A percentile compares a stretch with the other conserved stretches of the same genome.
phyloP scores from a whole-genome alignment of 2,113 vertebrate species.

The Holacanthus passer region DNA sequence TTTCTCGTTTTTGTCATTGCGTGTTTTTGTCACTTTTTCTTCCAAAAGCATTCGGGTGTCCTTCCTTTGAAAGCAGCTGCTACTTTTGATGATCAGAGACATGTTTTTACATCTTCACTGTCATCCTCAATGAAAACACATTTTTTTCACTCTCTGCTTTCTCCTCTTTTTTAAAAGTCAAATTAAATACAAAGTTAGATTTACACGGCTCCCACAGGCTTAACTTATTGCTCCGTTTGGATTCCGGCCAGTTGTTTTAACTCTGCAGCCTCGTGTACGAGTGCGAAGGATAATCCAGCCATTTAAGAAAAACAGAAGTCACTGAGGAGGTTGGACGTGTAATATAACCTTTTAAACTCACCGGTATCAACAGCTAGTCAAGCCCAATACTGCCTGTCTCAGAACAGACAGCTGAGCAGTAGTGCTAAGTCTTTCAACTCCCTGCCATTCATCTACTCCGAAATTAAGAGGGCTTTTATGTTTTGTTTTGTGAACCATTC shows the following conservation, averaged over 20 bases:
- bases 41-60: slow-evolving; percentile 26
- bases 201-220: not conserved
- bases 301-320: slow-evolving; percentile 21
- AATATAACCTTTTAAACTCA: slow-evolving; percentile 56
- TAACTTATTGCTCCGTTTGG: not conserved
- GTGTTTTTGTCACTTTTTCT: slow-evolving; percentile 23
- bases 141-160: not conserved
- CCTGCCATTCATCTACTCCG: slow-evolving; percentile 63
- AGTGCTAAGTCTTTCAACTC: slow-evolving; percentile 69
- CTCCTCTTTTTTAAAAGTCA: not conserved
- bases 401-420: slow-evolving; percentile 51
- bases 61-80: slow-evolving; percentile 18
- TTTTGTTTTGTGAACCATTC: slow-evolving; percentile 77
- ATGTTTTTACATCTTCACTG: slow-evolving; percentile 22
- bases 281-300: slow-evolving; percentile 13
- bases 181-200: slow-evolving; percentile 6
- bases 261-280: slow-evolving; percentile 6
- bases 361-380: slow-evolving; percentile 34
- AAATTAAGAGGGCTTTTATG: slow-evolving; percentile 77
- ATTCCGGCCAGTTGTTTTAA: slow-evolving; percentile 7
- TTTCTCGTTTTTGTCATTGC: slow-evolving; percentile 11
- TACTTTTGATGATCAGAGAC: slow-evolving; percentile 34
- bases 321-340: slow-evolving; percentile 15
- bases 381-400: slow-evolving; percentile 29
- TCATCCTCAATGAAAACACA: slow-evolving; percentile 20